Percentiles rank a stretch among this genome's conserved stretches.
Conservation (phyloP, 30 jellyfish, hydroid and myxozoan species). For the Chrysaora quinquecirrha region DNA sequence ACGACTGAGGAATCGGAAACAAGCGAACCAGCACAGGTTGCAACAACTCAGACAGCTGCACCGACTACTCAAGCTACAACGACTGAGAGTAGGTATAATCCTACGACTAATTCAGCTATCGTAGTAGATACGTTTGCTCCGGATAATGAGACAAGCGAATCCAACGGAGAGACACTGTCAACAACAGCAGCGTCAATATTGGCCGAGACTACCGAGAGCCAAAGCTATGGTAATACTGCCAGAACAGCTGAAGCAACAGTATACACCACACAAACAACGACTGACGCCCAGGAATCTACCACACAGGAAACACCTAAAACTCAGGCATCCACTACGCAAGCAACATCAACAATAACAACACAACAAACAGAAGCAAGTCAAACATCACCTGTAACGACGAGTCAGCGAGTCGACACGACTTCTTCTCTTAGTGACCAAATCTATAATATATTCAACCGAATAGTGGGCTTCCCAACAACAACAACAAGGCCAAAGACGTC, state of each 20-base stretch:
- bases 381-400: background rate
- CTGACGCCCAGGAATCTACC: background rate
- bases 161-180: no score
- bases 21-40: background rate
- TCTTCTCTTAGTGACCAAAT: slow-evolving; percentile 45
- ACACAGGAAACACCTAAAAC: background rate
- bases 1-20: background rate
- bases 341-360: slow-evolving; percentile 5
- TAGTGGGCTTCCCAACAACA: slow-evolving; percentile 72
- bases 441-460: slow-evolving; percentile 49
- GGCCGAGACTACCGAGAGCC: no score
- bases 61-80: background rate
- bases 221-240: background rate
- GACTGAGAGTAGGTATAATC: background rate
- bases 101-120: background rate
- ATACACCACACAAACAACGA: slow-evolving; percentile 9
- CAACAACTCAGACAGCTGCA: background rate
- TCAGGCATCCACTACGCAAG: background rate
- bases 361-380: slow-evolving; percentile 1
- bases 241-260: background rate
- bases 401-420: background rate
- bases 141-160: background rate
- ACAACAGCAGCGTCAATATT: no score
- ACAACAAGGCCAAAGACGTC: slow-evolving; percentile 31
- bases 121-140: slow-evolving; percentile 10